Percentiles rank a stretch among this genome's conserved stretches.
These are phyloP conservation scores for Caenorhabditis inopinata DNA, from an alignment of 1,140 invertebrate species.

Conservation along the genomic window DNA sequence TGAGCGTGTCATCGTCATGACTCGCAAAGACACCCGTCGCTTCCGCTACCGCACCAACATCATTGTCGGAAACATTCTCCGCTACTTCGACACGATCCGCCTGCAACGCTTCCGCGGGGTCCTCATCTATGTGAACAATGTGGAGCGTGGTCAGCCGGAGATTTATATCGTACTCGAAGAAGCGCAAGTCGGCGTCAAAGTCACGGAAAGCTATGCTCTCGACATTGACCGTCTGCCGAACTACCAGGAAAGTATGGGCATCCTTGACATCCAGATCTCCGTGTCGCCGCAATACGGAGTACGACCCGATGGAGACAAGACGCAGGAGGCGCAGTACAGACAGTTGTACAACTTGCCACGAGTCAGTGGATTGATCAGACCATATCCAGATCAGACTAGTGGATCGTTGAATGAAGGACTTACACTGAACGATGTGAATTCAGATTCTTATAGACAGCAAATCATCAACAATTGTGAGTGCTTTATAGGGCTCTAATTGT, in stretches of 20 bases:
- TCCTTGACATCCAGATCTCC: slow-evolving; percentile 57
- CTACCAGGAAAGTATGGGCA: slow-evolving; percentile 65
- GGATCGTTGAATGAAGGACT: slow-evolving; percentile 41
- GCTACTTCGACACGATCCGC: slow-evolving; percentile 65
- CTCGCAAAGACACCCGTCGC: slow-evolving; percentile 61
- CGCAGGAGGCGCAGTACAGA: slow-evolving; percentile 44
- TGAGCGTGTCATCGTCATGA: slow-evolving; percentile 58
- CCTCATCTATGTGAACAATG: slow-evolving; percentile 65
- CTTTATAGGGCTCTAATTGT: too few species aligned
- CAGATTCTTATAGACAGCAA: slow-evolving; percentile 47
- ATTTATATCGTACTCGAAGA: slow-evolving; percentile 66
- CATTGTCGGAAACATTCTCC: slow-evolving; percentile 62
- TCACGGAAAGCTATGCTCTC: slow-evolving; percentile 60
- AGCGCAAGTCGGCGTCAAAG: slow-evolving; percentile 63
- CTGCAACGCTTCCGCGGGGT: slow-evolving; percentile 61
- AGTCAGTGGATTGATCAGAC: slow-evolving; percentile 47
- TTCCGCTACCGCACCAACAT: slow-evolving; percentile 65
- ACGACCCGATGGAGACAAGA: slow-evolving; percentile 51
- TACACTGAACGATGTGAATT: slow-evolving; percentile 49
- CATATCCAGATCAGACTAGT: slow-evolving; percentile 51
- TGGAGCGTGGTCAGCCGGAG: slow-evolving; percentile 63
- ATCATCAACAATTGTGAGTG: slow-evolving; percentile 49
- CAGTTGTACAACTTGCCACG: slow-evolving; percentile 48
- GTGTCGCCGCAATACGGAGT: slow-evolving; percentile 64
- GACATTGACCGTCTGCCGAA: slow-evolving; percentile 65